Evolutionary conservation across 1,140 invertebrate species (phyloP), one percentile per base, ranked within the genome.

Genomic region (Bombus impatiens): DNA sequence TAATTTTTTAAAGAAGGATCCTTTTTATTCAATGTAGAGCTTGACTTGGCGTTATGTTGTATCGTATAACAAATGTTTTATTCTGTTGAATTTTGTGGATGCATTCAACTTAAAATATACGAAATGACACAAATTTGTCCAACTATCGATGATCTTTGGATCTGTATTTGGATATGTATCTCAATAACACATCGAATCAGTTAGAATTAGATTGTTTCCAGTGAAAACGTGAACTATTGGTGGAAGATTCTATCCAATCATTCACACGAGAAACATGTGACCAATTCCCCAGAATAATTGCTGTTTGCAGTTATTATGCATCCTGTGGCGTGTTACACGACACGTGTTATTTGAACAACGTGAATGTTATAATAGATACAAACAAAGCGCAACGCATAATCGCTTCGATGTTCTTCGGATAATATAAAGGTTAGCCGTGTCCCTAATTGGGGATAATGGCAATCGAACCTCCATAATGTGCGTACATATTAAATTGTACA

Each of bases 261-360:
- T 47, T 74, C 28, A 15, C n/a, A n/a, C 71, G 71, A 32, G 44
- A 18, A 74, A 74, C 71, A 74, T 74, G 42, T 47, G 71, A 74
- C 42, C 71, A 74, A 74, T 74, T 74, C 28, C 42, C 71, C 40
- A 44, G 71, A 44, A 74, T 74, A 74, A 74, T 74, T 74, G 44
- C 71, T 74, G 71, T 74, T 74, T 74, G 71, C 71, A 74, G 42
- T 74, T 74, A 74, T 74, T 74, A 74, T 44, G 71, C 71, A 44
- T 74, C 40, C 28, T 28, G 42, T 32, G 71, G 71, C 71, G 6
- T 44, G 71, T 44, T 44, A 32, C 42, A 74, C 15, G 40, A 74
- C 40, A 44, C 42, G 42, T 74, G 42, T 74, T 74, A 47, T 74
- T 74, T 74, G 71, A 10, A 12, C 71, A 47, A 47, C 42, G 71